Percentiles rank a stretch among this genome's conserved stretches.
Conservation (phyloP, 2,113 vertebrate species). For the Syngnathus floridae region DNA sequence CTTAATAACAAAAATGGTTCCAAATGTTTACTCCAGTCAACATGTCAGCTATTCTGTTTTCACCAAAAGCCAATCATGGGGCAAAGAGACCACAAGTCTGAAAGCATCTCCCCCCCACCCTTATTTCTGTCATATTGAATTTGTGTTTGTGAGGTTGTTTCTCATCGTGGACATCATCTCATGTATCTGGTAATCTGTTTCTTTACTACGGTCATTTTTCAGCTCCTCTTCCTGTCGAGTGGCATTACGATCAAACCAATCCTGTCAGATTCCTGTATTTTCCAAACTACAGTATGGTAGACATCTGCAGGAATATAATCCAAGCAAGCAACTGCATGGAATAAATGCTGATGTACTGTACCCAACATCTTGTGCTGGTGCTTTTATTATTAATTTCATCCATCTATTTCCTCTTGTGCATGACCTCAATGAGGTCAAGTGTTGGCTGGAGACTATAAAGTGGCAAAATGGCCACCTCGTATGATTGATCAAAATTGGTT, state of each 20-base stretch:
- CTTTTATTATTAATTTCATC: not conserved
- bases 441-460: no score
- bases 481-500: no score
- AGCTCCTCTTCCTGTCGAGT: conserved; percentile 50
- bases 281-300: conserved; percentile 79
- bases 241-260: conserved; percentile 71
- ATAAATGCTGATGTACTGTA: conserved; percentile 93
- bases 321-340: conserved; percentile 89
- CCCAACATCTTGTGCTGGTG: conserved; percentile 25
- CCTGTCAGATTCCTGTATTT: conserved; percentile 69
- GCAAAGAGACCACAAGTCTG: conserved; percentile 22
- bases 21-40: conserved; percentile 9
- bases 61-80: conserved; percentile 24
- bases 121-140: conserved; percentile 36
- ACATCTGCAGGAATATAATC: conserved; percentile 79
- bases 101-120: conserved; percentile 14
- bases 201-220: conserved; percentile 50
- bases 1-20: conserved; percentile 15
- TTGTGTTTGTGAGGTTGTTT: conserved; percentile 55
- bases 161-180: conserved; percentile 47
- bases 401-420: not conserved
- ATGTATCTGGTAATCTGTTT: conserved; percentile 43
- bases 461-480: no score
- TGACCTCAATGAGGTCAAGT: no score
- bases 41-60: conserved; percentile 16